Percentiles rank a stretch among this genome's conserved stretches.
Evolutionary conservation across 2,888 invertebrate genomes (phyloP).

Genomic region (Taphrorychus bicolor): DNA sequence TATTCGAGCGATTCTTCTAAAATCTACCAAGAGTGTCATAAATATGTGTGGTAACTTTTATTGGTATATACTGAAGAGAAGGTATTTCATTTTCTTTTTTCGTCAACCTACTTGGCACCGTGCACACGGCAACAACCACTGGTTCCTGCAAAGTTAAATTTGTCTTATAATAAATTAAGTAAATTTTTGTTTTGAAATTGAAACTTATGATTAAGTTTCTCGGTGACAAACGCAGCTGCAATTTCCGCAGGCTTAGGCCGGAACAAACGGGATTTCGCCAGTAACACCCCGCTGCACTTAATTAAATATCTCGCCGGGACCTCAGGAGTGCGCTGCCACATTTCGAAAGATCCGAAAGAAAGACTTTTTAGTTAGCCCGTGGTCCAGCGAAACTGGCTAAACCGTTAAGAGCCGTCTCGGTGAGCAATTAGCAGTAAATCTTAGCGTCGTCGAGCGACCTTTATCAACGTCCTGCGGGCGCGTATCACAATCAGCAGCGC

Average conservation of each 20-base stretch:
- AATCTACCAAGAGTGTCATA: no score
- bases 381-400: slow-evolving; percentile 1
- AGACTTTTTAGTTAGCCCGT: neutral
- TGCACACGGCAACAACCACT: no score
- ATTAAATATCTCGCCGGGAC: neutral
- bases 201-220: no score
- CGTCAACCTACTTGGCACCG: no score
- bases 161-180: no score
- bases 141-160: no score
- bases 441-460: slow-evolving; percentile 24
- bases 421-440: slow-evolving; percentile 29
- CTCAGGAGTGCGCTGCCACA: neutral
- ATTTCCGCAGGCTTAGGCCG: neutral
- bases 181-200: no score
- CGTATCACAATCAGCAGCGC: slow-evolving; percentile 42
- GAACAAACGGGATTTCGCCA: neutral
- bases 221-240: no score
- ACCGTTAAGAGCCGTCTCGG: neutral
- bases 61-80: no score
- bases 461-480: slow-evolving; percentile 31
- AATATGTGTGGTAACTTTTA: no score
- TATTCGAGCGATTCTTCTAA: no score
- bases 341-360: neutral
- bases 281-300: neutral
- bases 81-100: no score